Evolutionary conservation across 2,797 vertebrate species (phyloP), one percentile per base, ranked within the genome.

Genomic region (Podargus strigoides): DNA sequence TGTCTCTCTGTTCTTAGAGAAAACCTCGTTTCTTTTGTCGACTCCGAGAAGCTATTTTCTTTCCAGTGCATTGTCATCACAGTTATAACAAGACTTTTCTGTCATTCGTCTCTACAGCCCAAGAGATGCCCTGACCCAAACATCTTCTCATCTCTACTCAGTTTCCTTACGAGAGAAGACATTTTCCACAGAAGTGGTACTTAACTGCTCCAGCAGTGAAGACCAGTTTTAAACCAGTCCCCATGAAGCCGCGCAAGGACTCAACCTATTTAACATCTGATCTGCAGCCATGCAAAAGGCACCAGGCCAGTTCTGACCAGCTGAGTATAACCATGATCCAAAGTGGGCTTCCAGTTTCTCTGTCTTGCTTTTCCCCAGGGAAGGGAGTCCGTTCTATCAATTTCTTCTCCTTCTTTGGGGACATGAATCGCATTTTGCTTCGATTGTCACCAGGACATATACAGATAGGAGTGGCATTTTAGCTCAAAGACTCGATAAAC

Each of bases 1-100:
- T 95, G 80, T 85, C 88, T 96, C 83, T 95, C 91, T 95, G 89
- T 87, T 94, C 93, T 91, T 92, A 74, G 55, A 91, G 91, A 90
- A 96, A 94, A 64, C 80, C 85, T 91, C 68, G 80, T 91, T 95
- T 67, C 94, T 86, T 95, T 93, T 85, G 85, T 89, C 17, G 1
- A 80, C 91, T 85, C 82, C 1, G 3, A 93, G 50, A 78, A 88
- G 83, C 74, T 85, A 79, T 94, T 95, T 93, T 96, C 77, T 96
- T 95, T 53, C 74, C 84, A 85, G 52, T 0, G 1, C 74, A 79
- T 76, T 91, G 93, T 81, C 49, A 14, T 92, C 91, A 92, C 41
- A 67, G 80, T 80, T 74, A 34, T 84, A 92, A 87, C 56, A 87
- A 68, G 89, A 90, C 74, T 66, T 49, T 68, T 88, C 80, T 94